These are phyloP conservation scores for Poeciliopsis paucimaculata DNA, from an alignment of 2,797 vertebrate species.

Conservation along the genomic window DNA sequence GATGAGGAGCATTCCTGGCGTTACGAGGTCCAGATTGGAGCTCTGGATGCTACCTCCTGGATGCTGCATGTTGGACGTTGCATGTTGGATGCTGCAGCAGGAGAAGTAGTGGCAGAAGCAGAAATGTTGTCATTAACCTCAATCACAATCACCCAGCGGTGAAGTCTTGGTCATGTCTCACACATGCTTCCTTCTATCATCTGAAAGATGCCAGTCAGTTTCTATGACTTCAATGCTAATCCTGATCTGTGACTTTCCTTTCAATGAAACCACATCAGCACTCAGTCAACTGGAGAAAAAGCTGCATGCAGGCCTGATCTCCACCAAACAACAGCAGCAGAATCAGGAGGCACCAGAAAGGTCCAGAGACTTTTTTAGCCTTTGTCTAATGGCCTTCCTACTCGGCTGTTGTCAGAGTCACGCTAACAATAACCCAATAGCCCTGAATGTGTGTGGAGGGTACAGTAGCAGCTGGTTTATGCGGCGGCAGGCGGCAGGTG, in stretches of 20 bases:
- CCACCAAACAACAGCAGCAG: constrained; percentile 23
- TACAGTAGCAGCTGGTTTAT: constrained; percentile 78
- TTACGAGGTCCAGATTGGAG: neutral
- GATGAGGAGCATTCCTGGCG: neutral
- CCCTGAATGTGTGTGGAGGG: constrained; percentile 18
- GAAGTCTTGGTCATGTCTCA: neutral
- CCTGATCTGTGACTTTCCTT: neutral
- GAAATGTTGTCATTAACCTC: neutral
- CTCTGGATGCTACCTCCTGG: neutral
- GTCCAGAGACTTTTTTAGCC: constrained; percentile 48
- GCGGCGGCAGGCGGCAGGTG: constrained; percentile 76
- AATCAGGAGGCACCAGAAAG: constrained; percentile 42
- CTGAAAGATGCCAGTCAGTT: neutral
- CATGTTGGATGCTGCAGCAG: neutral
- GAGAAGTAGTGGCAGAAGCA: neutral
- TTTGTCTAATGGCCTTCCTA: constrained; percentile 64
- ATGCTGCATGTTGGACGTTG: too few relatives aligned
- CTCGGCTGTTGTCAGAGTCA: constrained; percentile 52
- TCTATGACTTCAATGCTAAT: neutral
- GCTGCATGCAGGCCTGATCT: neutral
- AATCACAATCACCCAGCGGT: neutral
- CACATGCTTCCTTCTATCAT: neutral
- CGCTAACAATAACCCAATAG: constrained; percentile 61
- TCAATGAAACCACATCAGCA: constrained; percentile 4
- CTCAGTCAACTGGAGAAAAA: neutral